Percentiles rank a stretch among this genome's conserved stretches.
These are phyloP conservation scores for Stichodactyla helianthus DNA, from an alignment of 64 coral and sea anemone genomes.

Conservation along the genomic window DNA sequence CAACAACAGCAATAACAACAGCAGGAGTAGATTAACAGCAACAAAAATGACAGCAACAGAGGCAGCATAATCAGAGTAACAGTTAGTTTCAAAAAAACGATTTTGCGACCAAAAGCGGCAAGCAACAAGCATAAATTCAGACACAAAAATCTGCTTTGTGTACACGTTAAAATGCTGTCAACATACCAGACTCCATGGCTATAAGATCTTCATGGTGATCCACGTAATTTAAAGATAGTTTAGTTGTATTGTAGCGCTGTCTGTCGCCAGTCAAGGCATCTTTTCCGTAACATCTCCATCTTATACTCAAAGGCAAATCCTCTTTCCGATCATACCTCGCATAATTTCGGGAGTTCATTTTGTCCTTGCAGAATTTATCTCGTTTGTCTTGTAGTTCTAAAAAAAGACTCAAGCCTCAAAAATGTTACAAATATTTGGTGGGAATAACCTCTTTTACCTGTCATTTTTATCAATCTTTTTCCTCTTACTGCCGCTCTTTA, in stretches of 20 bases:
- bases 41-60: too few relatives aligned
- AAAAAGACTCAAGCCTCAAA: neutral
- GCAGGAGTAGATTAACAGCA: too few relatives aligned
- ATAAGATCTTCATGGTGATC: neutral
- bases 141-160: too few relatives aligned
- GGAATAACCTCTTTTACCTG: too few relatives aligned
- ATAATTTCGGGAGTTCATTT: neutral
- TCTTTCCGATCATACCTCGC: neutral
- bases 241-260: neutral
- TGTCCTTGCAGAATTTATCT: neutral
- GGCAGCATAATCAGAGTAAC: too few relatives aligned
- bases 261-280: conserved; percentile 33
- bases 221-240: neutral
- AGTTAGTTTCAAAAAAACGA: neutral
- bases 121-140: too few relatives aligned
- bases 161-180: too few relatives aligned
- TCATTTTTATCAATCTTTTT: too few relatives aligned
- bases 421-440: too few relatives aligned
- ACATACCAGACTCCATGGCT: neutral
- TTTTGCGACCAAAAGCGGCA: neutral
- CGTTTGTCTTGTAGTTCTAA: conserved; percentile 12
- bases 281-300: conserved; percentile 38
- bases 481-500: too few relatives aligned
- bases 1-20: too few relatives aligned
- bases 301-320: neutral